Conservation (phyloP, 2,113 vertebrate species). For the Xerus inauris region DNA sequence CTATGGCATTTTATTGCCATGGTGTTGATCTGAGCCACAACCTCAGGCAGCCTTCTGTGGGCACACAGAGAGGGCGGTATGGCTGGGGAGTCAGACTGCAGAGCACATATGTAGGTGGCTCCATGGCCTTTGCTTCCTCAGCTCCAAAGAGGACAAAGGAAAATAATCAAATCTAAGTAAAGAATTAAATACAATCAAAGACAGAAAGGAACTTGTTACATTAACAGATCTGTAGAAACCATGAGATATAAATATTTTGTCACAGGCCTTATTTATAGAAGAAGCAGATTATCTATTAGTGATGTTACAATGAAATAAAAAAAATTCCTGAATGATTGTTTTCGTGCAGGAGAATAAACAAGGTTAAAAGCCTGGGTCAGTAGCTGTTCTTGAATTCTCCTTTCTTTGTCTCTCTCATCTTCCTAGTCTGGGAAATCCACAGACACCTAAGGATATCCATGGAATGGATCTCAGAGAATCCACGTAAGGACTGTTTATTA, state of each 20-base stretch:
- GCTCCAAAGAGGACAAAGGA: neutral
- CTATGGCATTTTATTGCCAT: neutral
- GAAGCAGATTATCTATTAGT: neutral
- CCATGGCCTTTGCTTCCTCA: neutral
- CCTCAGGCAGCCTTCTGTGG: neutral
- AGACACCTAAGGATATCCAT: neutral
- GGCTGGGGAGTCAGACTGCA: neutral
- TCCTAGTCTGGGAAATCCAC: neutral
- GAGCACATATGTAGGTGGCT: neutral
- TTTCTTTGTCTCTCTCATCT: neutral
- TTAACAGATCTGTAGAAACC: neutral
- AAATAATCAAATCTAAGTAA: neutral
- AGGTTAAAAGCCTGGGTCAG: neutral
- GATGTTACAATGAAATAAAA: neutral
- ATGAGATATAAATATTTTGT: neutral
- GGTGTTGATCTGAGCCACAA: neutral
- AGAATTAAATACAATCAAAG: neutral
- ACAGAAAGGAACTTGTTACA: neutral
- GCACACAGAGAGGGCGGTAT: rapidly evolving
- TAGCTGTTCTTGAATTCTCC: neutral
- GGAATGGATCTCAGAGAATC: too few relatives aligned
- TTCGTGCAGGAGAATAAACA: neutral
- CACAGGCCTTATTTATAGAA: neutral
- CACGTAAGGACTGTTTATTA: neutral
- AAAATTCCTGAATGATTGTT: neutral